Evolutionary conservation across 2,113 vertebrate genomes (phyloP).

Genomic region (Menura novaehollandiae): DNA sequence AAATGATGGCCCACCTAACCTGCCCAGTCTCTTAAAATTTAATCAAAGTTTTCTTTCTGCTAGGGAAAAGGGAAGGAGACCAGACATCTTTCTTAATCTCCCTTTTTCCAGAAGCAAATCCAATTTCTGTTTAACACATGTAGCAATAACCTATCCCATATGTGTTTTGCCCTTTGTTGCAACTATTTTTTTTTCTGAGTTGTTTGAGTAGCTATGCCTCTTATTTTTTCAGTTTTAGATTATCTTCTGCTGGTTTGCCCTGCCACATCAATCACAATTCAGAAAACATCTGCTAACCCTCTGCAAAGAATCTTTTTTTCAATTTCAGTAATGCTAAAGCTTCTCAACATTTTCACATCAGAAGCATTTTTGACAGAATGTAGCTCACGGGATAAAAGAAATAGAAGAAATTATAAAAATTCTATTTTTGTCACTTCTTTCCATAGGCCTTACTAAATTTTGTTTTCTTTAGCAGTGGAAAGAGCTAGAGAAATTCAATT

Average conservation of each 20-base stretch:
- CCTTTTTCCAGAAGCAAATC: conserved; percentile 28
- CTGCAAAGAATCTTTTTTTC: not conserved
- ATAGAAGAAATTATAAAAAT: not conserved
- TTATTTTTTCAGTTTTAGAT: conserved; percentile 20
- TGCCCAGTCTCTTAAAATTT: not conserved
- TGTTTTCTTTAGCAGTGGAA: not conserved
- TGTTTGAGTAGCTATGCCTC: not conserved
- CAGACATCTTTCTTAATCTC: not conserved
- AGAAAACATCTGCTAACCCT: conserved; percentile 39
- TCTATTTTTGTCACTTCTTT: not conserved
- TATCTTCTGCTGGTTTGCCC: not conserved
- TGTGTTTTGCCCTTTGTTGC: conserved; percentile 19
- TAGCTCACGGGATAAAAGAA: not conserved
- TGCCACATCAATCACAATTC: conserved; percentile 22
- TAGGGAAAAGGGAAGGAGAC: not conserved
- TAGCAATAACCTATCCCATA: conserved; percentile 23
- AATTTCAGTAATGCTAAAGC: not conserved
- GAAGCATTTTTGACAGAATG: not conserved
- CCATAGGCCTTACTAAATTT: not conserved
- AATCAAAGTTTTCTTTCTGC: not conserved
- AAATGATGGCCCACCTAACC: not conserved
- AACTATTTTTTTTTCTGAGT: not conserved
- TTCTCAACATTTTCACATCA: not conserved
- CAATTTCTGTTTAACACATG: conserved; percentile 39
- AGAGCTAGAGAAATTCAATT: not conserved